Conservation (phyloP, 2,797 vertebrate species). For the Semaprochilodus insignis region DNA sequence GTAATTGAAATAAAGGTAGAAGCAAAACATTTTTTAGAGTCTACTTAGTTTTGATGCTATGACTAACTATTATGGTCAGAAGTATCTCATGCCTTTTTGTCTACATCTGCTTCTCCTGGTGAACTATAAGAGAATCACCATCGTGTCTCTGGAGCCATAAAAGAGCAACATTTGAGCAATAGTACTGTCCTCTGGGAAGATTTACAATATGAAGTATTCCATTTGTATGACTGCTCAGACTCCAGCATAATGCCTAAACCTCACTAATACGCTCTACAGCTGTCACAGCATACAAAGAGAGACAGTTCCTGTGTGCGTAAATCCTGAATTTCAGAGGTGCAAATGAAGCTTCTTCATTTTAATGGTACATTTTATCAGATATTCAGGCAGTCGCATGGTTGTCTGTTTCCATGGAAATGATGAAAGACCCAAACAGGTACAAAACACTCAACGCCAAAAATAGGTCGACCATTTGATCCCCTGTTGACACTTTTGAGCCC, state of each 20-base stretch:
- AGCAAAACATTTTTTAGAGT: too few relatives aligned
- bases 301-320: constrained; percentile 1
- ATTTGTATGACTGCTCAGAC: background rate
- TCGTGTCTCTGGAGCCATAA: too few relatives aligned
- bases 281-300: constrained; percentile 3
- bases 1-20: too few relatives aligned
- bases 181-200: too few relatives aligned
- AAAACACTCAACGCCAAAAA: constrained; percentile 33
- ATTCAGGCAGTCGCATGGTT: background rate
- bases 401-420: constrained; percentile 51
- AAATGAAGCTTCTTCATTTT: constrained; percentile 11
- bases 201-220: background rate
- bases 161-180: too few relatives aligned
- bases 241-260: background rate
- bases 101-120: too few relatives aligned
- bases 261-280: background rate
- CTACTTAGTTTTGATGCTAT: too few relatives aligned
- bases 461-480: constrained; percentile 13
- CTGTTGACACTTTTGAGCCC: constrained; percentile 9
- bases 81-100: too few relatives aligned
- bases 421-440: constrained; percentile 30
- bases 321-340: constrained; percentile 12
- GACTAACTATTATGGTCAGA: too few relatives aligned
- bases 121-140: too few relatives aligned
- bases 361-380: constrained; percentile 2